These are phyloP conservation scores for Tethya wilhelma DNA, from an alignment of 37 sponge, comb jelly and placozoan genomes.

Conservation along the genomic window DNA sequence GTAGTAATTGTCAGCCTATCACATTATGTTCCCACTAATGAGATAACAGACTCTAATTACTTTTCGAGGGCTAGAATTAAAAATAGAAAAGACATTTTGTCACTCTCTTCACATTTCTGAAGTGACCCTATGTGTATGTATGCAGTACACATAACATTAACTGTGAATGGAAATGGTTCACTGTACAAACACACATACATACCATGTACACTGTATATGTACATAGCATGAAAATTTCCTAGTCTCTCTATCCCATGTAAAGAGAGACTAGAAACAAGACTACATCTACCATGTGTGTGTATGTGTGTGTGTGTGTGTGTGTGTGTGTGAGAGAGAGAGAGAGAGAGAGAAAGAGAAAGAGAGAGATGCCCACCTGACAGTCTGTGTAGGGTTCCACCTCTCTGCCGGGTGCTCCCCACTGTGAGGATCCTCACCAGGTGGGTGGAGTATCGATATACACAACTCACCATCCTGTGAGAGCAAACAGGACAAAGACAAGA, in stretches of 20 bases:
- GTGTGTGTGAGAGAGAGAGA: slow-evolving; percentile 31
- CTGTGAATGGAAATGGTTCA: background rate
- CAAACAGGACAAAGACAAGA: background rate
- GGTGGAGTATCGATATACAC: slow-evolving; percentile 97
- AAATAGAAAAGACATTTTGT: too few species aligned
- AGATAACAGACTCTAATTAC: too few species aligned
- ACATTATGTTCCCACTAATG: too few species aligned
- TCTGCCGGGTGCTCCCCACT: slow-evolving; percentile 96
- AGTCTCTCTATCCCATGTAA: too few species aligned
- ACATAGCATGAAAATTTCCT: too few species aligned
- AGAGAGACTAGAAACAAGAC: too few species aligned
- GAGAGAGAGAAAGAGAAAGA: background rate
- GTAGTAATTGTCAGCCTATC: too few species aligned
- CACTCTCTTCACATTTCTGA: too few species aligned
- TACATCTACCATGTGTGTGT: background rate
- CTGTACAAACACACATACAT: background rate
- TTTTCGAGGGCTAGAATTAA: too few species aligned
- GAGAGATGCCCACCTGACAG: slow-evolving; percentile 74
- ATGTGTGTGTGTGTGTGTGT: slow-evolving; percentile 19
- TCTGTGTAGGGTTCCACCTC: slow-evolving; percentile 98
- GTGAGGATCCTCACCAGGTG: slow-evolving; percentile 93
- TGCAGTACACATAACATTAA: background rate
- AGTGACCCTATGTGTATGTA: background rate
- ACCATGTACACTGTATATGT: background rate
- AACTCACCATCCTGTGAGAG: slow-evolving; percentile 85